Base-by-base conservation (phyloP, 2,888 invertebrate genomes). In the Cryptocheilus praepositus region DNA sequence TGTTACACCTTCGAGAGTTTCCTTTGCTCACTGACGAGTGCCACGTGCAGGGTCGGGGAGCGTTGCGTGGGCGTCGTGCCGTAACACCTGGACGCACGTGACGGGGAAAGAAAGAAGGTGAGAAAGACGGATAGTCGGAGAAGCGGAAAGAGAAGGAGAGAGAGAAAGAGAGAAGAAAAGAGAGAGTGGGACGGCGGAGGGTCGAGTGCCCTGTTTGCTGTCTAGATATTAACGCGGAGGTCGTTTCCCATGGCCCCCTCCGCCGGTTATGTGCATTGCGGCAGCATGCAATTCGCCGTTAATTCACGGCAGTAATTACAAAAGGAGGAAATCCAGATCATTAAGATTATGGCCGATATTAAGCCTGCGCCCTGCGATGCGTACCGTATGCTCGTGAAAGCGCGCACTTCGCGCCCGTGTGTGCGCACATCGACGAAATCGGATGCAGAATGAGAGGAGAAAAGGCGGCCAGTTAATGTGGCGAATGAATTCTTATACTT, bases 321-420 rank as follows among this genome's bases (percentile, higher is more conserved):
- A 74, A 71, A 69, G 71, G 71, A 77, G 74, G 74, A 80, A 77
- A 82, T 79, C 63, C 71, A 71, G 79, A 76, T 75, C 76, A 68
- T 79, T 74, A 77, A 76, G 77, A 71, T 72, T 68, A 57, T 43
- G 58, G 61, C 46, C 63, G 63, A 70, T 55, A 64, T 67, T 43
- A 61, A 67, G 61, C 57, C n/a, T 64, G 65, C 64, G 36, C 67
- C 64, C 53, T 64, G 65, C 36, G 36, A 36, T 36, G 36, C 36
- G 36, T 36, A 36, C 36, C 1, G 36, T 36, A 36, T 36, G 36
- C 36, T 36, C 36, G 36, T 36, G 36, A 36, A 36, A 36, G 36
- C 8, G 36, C 36, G 36, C 36, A 36, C 36, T 36, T 36, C 4
- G 36, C 7, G 36, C 8, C 8, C 8, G 36, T 36, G 13, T 36